Evolutionary conservation across 2,797 vertebrate species (phyloP).

Genomic region (Fistularia tabacaria): DNA sequence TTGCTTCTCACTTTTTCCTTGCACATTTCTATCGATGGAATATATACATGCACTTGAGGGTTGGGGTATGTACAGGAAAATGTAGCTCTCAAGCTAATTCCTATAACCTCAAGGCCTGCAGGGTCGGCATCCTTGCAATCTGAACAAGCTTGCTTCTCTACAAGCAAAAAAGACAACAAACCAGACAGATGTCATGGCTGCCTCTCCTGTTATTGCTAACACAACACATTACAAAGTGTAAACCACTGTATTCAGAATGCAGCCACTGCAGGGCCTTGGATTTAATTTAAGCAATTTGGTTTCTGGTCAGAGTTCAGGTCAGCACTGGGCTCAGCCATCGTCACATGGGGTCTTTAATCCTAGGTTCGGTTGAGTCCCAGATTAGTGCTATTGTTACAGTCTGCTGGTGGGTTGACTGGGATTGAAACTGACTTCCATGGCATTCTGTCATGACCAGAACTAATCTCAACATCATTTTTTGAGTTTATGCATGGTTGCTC

Average conservation of each 20-base stretch:
- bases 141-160: constrained; percentile 34
- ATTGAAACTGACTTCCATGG: constrained; percentile 64
- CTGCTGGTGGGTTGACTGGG: constrained; percentile 56
- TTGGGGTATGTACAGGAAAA: no score
- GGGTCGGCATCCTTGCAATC: constrained; percentile 8
- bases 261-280: constrained; percentile 19
- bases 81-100: no score
- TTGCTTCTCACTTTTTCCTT: constrained; percentile 8
- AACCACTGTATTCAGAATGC: constrained; percentile 18
- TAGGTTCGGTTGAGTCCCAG: constrained; percentile 54
- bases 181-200: constrained; percentile 5
- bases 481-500: constrained; percentile 39
- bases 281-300: constrained; percentile 44
- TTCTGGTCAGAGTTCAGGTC: constrained; percentile 63
- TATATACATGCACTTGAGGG: neutral
- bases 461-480: constrained; percentile 64
- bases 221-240: constrained; percentile 4
- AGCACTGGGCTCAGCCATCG: constrained; percentile 55
- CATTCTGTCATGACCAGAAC: constrained; percentile 52
- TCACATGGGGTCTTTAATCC: constrained; percentile 73
- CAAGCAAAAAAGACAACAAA: constrained; percentile 6
- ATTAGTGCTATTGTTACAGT: constrained; percentile 70
- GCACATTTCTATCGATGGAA: constrained; percentile 2
- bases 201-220: constrained; percentile 8
- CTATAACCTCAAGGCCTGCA: constrained; percentile 3